Evolutionary conservation across 2,797 vertebrate species (phyloP).

Genomic region (Margarornis squamiger): DNA sequence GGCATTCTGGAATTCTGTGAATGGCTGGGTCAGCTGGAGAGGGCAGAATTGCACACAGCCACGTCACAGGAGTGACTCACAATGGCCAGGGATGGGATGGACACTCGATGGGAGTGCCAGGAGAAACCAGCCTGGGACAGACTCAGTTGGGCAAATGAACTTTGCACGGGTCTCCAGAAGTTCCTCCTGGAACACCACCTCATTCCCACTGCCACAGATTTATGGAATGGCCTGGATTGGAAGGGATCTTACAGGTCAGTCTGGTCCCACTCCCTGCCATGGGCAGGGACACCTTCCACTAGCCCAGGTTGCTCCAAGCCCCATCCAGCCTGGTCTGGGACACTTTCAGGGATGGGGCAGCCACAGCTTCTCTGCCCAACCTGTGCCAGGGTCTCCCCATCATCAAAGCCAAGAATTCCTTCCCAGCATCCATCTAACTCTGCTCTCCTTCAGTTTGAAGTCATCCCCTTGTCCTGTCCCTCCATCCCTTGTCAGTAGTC

Average conservation of each 20-base stretch:
- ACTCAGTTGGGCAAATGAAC: not conserved
- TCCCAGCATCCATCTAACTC: not conserved
- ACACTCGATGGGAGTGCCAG: rapidly evolving
- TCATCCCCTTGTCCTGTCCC: not conserved
- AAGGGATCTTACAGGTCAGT: not conserved
- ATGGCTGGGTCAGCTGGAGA: not conserved
- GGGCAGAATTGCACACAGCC: not conserved
- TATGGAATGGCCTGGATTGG: not conserved
- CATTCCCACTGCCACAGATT: not conserved
- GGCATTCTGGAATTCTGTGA: not conserved
- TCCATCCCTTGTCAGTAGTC: not conserved
- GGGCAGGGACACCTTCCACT: not conserved
- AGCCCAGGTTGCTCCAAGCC: not conserved
- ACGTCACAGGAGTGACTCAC: not conserved
- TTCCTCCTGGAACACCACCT: not conserved
- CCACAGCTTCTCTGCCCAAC: not conserved
- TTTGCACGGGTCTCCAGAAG: not conserved
- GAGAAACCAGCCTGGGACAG: not conserved
- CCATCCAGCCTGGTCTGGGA: not conserved
- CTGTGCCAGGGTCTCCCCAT: rapidly evolving
- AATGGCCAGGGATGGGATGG: not conserved
- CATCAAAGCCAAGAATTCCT: not conserved
- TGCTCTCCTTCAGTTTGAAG: not conserved
- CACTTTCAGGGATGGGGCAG: not conserved
- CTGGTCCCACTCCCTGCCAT: not conserved